A percentile compares a stretch with the other conserved stretches of the same genome.
Conservation (phyloP, 2,888 invertebrate genomes). For the Nemotelus nigrinus region DNA sequence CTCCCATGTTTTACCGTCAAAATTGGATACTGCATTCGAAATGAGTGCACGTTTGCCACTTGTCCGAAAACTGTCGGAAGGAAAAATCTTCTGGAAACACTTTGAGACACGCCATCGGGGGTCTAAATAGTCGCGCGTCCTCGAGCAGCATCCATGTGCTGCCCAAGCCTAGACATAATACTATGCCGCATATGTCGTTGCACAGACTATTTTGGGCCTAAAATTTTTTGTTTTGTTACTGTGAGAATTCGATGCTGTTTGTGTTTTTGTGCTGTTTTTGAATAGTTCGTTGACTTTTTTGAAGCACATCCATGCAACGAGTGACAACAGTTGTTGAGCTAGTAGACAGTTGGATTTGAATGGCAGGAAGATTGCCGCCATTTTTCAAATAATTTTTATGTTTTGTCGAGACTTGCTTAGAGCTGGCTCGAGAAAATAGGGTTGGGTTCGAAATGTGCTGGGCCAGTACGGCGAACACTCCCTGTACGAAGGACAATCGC, state of each 20-base stretch:
- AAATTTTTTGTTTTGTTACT: no score
- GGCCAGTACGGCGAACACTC: slow-evolving; percentile 16
- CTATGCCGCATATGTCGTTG: not conserved
- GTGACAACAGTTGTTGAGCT: slow-evolving; percentile 20
- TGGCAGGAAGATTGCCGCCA: slow-evolving; percentile 12
- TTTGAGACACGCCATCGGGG: slow-evolving; percentile 43
- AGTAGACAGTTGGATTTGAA: not conserved
- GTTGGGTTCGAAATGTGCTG: not conserved
- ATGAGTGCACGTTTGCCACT: slow-evolving; percentile 48
- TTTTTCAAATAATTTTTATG: not conserved
- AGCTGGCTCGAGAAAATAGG: not conserved
- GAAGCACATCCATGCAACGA: not conserved
- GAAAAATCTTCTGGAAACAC: slow-evolving; percentile 46
- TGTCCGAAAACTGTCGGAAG: slow-evolving; percentile 49
- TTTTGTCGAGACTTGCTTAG: not conserved
- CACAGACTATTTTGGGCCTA: no score
- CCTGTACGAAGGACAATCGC: not conserved
- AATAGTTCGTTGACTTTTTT: slow-evolving; percentile 25
- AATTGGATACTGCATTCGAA: slow-evolving; percentile 21
- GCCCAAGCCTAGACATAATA: not conserved
- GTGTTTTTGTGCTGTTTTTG: not conserved
- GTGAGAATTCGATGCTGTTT: not conserved
- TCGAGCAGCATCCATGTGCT: not conserved
- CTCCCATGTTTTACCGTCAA: slow-evolving; percentile 7
- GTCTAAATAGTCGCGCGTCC: slow-evolving; percentile 4